Evolutionary conservation across 2,113 vertebrate species (phyloP).

Genomic region (Podarcis cretensis): DNA sequence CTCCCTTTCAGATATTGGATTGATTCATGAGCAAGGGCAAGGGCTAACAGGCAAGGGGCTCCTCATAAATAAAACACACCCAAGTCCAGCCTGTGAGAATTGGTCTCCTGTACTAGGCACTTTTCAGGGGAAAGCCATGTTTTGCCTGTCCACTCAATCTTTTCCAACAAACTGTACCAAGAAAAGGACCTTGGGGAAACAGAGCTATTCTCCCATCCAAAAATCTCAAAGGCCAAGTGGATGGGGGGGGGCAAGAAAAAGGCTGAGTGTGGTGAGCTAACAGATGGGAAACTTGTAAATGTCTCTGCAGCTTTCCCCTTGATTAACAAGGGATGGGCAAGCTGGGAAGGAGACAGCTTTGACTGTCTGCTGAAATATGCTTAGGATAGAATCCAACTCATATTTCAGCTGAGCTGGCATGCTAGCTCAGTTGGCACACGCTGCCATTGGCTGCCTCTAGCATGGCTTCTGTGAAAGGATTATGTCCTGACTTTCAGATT

Average conservation of each 20-base stretch:
- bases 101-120: too few relatives aligned
- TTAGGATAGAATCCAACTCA: neutral
- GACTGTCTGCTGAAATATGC: neutral
- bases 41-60: neutral
- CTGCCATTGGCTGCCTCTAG: neutral
- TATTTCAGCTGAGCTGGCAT: neutral
- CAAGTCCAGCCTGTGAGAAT: neutral
- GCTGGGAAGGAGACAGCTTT: neutral
- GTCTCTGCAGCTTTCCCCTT: neutral
- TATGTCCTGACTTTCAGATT: neutral
- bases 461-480: neutral
- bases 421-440: too few relatives aligned
- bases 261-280: neutral
- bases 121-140: neutral
- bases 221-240: neutral
- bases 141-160: neutral
- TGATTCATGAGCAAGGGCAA: too few relatives aligned
- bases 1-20: neutral
- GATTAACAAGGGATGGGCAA: neutral
- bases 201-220: neutral
- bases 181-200: neutral
- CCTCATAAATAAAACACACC: neutral
- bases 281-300: neutral
- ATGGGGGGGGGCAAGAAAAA: neutral
- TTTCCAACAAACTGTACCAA: neutral